Conservation (phyloP, 2,113 vertebrate species). For the Carollia perspicillata region DNA sequence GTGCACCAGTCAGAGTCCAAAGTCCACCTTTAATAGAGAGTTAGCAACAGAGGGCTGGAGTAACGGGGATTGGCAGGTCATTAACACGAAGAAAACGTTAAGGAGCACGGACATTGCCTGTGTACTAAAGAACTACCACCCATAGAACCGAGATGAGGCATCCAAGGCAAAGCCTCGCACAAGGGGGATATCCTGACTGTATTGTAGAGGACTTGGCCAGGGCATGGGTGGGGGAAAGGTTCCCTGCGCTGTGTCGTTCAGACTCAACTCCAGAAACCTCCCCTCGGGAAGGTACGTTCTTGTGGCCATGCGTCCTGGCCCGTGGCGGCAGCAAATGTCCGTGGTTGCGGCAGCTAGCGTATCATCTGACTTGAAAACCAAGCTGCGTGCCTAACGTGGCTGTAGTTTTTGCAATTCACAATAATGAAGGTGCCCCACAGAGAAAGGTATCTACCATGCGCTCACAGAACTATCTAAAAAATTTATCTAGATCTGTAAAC, state of each 20-base stretch:
- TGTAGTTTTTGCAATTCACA: background rate
- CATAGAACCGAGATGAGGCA: fast-evolving
- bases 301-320: no score
- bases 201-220: fast-evolving
- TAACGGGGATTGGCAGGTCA: background rate
- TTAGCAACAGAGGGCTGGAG: background rate
- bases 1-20: background rate
- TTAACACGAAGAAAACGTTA: background rate
- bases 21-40: background rate
- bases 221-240: background rate
- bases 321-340: background rate
- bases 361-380: background rate
- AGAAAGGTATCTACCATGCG: background rate
- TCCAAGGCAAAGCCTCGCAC: fast-evolving
- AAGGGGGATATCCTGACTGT: background rate
- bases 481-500: background rate
- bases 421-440: background rate
- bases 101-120: background rate
- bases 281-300: background rate
- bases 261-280: background rate
- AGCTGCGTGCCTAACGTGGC: no score
- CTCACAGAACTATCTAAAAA: background rate
- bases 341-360: no score
- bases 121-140: no score
- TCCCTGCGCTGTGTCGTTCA: background rate